phyloP scores from a whole-genome alignment of 64 coral and sea anemone species.

The Pocillopora damicornis region DNA sequence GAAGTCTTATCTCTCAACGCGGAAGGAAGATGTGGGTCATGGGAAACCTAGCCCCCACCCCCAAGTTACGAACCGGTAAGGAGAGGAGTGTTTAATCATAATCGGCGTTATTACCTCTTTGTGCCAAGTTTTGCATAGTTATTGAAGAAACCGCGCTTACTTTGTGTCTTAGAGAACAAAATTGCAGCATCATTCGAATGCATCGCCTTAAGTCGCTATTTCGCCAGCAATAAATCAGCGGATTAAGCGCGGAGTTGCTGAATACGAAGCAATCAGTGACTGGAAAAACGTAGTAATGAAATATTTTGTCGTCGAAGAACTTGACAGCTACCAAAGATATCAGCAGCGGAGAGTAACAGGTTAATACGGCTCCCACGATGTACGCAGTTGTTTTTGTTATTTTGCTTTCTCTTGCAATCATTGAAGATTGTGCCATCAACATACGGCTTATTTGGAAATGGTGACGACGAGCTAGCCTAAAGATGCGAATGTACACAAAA shows the following conservation, averaged over 20 bases:
- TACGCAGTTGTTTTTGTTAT: conserved; percentile 44
- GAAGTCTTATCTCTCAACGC: no score
- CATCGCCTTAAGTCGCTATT: conserved; percentile 26
- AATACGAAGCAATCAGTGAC: conserved; percentile 50
- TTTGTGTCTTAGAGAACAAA: not conserved
- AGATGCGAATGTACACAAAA: conserved; percentile 36
- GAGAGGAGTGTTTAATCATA: no score
- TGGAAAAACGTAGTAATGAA: conserved; percentile 52
- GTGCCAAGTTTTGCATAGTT: not conserved
- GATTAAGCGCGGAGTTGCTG: conserved; percentile 45
- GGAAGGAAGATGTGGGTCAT: no score
- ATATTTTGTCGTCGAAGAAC: conserved; percentile 15
- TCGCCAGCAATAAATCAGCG: conserved; percentile 57
- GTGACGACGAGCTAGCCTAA: conserved; percentile 22
- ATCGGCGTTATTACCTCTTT: not conserved
- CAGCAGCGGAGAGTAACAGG: conserved; percentile 38
- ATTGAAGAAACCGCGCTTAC: not conserved
- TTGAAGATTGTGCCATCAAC: not conserved
- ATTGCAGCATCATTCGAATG: not conserved
- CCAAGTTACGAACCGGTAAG: no score
- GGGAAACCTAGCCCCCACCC: no score
- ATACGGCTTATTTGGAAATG: conserved; percentile 28
- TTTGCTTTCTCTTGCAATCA: conserved; percentile 25
- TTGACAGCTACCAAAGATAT: conserved; percentile 9
- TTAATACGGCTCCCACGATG: conserved; percentile 39